Base-by-base conservation (phyloP, 2,113 vertebrate genomes). In the Seriola rivoliana region DNA sequence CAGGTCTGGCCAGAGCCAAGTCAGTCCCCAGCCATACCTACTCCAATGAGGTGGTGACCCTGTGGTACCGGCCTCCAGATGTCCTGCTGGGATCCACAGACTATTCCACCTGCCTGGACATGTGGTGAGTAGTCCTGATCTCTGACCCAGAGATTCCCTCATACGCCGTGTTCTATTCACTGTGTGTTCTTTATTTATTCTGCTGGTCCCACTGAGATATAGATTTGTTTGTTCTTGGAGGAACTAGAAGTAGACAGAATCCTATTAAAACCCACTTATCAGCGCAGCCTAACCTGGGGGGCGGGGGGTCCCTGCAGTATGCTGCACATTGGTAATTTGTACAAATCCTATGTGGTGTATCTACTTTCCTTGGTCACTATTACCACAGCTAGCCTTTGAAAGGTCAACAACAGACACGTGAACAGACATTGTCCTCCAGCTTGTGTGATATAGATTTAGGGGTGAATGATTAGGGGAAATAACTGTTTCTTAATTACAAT, bases 31-130 rank as follows among this genome's bases (percentile, higher is more conserved):
- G 98, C 92, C 98, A 99, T 88, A 99, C 98, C 0, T 99, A 99
- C 88, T 99, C 97, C 88, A 99, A 99, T 64, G 98, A 99, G 95
- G 98, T 99, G 89, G 98, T 99, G 89, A 99, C 98, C 25, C 94
- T 99, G 25, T 99, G 98, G 98, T 99, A 99, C 91, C 95, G 98
- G 59, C 98, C 98, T 89, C 98, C 98, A 84, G 97, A 99, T 89
- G 97, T 99, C 80, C 96, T 99, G 78, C 93, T 99, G 93, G 98
- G 97, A 82, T 99, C 97, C 13, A 99, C 98, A 65, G 98, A 99
- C 68, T 99, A 99, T 90, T 99, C 98, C 77, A 99, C 98, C 93
- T 98, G 97, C 91, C 96, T 99, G 90, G 98, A 99, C 95, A 99
- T 99, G 98, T 99, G 98, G 98, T 99, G 91, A 93, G 97, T 91